A percentile compares a stretch with the other conserved stretches of the same genome.
phyloP scores from a whole-genome alignment of 37 sponge, comb jelly and placozoan species.

The Beroe forskalii region DNA sequence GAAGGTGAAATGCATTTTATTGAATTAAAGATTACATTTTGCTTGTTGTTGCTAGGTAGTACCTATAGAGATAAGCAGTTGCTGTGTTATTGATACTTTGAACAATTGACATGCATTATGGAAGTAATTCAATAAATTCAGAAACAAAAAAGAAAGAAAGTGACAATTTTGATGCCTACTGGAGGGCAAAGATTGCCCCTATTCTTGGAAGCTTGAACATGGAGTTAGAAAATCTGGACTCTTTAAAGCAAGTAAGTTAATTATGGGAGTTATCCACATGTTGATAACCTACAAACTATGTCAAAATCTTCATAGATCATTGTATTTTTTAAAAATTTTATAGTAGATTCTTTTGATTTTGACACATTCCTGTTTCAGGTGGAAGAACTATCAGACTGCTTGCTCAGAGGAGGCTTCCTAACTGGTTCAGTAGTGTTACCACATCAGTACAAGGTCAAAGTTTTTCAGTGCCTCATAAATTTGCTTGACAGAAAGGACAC shows the following conservation, averaged over 20 bases:
- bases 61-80: too few relatives aligned
- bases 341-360: too few relatives aligned
- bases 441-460: conserved; percentile 48
- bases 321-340: too few relatives aligned
- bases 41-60: too few relatives aligned
- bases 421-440: conserved; percentile 29
- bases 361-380: too few relatives aligned
- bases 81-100: too few relatives aligned
- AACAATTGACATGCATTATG: too few relatives aligned
- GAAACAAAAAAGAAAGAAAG: conserved; percentile 30
- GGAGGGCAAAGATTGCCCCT: conserved; percentile 34
- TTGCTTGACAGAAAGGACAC: conserved; percentile 15
- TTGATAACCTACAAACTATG: too few relatives aligned
- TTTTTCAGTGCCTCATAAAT: conserved; percentile 7
- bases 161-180: conserved; percentile 41
- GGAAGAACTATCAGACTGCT: conserved; percentile 16
- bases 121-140: too few relatives aligned
- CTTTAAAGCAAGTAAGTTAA: conserved; percentile 8
- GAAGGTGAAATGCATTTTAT: neutral
- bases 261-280: too few relatives aligned
- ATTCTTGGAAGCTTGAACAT: conserved; percentile 21
- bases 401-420: conserved; percentile 12
- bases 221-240: conserved; percentile 33
- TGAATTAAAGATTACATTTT: too few relatives aligned
- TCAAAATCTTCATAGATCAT: too few relatives aligned